Evolutionary conservation across 2,797 vertebrate genomes (phyloP).

Genomic region (Yasuhikotakia modesta): DNA sequence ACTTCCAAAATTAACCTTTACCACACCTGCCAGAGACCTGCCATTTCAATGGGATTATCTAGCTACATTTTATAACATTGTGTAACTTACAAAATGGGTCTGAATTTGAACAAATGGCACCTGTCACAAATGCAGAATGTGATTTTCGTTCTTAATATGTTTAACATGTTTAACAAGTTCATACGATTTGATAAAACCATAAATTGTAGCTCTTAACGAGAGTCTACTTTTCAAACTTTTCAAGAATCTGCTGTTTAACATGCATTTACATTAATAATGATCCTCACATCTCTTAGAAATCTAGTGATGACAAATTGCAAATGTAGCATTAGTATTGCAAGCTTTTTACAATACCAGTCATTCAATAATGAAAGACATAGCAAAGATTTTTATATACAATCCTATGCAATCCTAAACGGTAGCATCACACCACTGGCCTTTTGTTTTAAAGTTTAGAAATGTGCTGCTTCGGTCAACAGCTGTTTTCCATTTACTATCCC

Average conservation of each 20-base stretch:
- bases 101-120: too few species aligned
- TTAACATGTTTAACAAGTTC: too few species aligned
- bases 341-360: slow-evolving; percentile 57
- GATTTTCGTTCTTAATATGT: too few species aligned
- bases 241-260: slow-evolving; percentile 67
- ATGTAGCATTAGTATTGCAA: slow-evolving; percentile 49
- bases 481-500: slow-evolving; percentile 72
- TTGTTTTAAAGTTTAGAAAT: slow-evolving; percentile 57
- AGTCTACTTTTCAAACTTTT: slow-evolving; percentile 50
- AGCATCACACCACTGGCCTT: slow-evolving; percentile 36
- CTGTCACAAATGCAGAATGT: too few species aligned
- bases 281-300: slow-evolving; percentile 58
- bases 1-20: too few species aligned
- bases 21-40: too few species aligned
- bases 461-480: slow-evolving; percentile 64
- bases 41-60: too few species aligned
- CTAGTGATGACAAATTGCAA: slow-evolving; percentile 59
- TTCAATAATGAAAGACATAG: slow-evolving; percentile 40
- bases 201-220: too few species aligned
- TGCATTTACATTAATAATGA: slow-evolving; percentile 58
- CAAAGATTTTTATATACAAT: slow-evolving; percentile 52
- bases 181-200: too few species aligned
- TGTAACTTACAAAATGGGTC: too few species aligned
- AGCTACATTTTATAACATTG: too few species aligned
- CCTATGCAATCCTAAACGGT: slow-evolving; percentile 43